phyloP scores from a whole-genome alignment of 2,888 invertebrate species.

The Megastigmus dorsalis region DNA sequence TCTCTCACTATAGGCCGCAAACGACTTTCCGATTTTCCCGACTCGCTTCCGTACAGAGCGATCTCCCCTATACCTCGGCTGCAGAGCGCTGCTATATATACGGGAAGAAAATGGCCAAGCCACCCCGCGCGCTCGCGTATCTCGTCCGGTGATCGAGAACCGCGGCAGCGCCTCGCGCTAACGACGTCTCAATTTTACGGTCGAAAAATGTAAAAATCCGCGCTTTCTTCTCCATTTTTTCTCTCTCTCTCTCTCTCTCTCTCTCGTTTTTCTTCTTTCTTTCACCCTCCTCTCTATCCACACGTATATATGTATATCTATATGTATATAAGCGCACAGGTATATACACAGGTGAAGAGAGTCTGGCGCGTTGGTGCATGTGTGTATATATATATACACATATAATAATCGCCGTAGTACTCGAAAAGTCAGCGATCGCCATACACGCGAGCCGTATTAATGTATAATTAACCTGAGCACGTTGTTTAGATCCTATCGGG shows the following conservation, averaged over 20 bases:
- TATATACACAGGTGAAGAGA: too few relatives aligned
- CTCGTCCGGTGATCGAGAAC: slow-evolving; percentile 28
- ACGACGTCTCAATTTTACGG: slow-evolving; percentile 56
- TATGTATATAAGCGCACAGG: too few relatives aligned
- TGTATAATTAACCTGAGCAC: slow-evolving; percentile 72
- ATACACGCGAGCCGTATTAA: slow-evolving; percentile 64
- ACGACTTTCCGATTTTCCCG: slow-evolving; percentile 35
- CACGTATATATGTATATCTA: too few relatives aligned
- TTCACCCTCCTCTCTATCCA: not conserved
- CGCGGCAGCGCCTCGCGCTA: not conserved
- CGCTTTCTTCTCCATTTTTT: not conserved
- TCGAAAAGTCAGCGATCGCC: too few relatives aligned
- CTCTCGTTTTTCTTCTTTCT: not conserved
- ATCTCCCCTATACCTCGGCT: not conserved
- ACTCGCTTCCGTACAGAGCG: not conserved
- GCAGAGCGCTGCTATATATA: too few relatives aligned
- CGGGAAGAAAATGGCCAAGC: not conserved
- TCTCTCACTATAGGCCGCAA: too few relatives aligned
- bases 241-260: slow-evolving; percentile 11
- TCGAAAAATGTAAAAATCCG: slow-evolving; percentile 56
- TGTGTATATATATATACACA: too few relatives aligned
- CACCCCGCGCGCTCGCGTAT: not conserved
- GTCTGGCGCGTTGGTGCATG: too few relatives aligned
- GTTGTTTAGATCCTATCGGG: slow-evolving; percentile 69
- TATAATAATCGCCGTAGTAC: too few relatives aligned